A percentile compares a stretch with the other conserved stretches of the same genome.
These are phyloP conservation scores for Oophaga pumilio DNA, from an alignment of 2,113 vertebrate genomes.

Conservation along the genomic window DNA sequence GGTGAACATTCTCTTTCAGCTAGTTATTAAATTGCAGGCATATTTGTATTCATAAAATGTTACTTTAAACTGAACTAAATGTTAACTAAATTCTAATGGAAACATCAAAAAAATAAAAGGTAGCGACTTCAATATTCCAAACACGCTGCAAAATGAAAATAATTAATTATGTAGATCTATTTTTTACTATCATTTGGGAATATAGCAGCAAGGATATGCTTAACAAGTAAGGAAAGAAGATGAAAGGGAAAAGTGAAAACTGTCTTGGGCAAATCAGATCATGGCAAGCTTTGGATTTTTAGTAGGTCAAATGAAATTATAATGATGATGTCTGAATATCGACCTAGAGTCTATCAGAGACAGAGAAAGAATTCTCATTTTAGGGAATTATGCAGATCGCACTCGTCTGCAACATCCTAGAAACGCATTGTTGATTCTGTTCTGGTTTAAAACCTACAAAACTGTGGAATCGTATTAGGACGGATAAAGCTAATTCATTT, in stretches of 20 bases:
- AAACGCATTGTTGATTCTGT: background rate
- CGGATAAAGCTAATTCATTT: background rate
- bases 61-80: background rate
- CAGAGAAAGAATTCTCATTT: background rate
- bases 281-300: slow-evolving; percentile 24
- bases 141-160: background rate
- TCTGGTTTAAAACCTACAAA: background rate
- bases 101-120: background rate
- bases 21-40: background rate
- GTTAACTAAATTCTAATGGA: background rate
- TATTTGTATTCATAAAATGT: background rate
- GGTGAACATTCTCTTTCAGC: background rate
- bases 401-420: background rate
- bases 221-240: slow-evolving; percentile 34
- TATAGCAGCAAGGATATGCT: slow-evolving; percentile 27
- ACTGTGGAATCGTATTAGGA: background rate
- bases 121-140: background rate
- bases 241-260: slow-evolving; percentile 40
- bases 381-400: background rate
- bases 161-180: slow-evolving; percentile 43
- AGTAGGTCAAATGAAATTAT: slow-evolving; percentile 51
- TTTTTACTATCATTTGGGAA: slow-evolving; percentile 37
- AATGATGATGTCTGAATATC: slow-evolving; percentile 8
- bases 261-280: slow-evolving; percentile 47
- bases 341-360: background rate